Conservation (phyloP, 2,113 vertebrate species). For the Lophotis ruficrista region DNA sequence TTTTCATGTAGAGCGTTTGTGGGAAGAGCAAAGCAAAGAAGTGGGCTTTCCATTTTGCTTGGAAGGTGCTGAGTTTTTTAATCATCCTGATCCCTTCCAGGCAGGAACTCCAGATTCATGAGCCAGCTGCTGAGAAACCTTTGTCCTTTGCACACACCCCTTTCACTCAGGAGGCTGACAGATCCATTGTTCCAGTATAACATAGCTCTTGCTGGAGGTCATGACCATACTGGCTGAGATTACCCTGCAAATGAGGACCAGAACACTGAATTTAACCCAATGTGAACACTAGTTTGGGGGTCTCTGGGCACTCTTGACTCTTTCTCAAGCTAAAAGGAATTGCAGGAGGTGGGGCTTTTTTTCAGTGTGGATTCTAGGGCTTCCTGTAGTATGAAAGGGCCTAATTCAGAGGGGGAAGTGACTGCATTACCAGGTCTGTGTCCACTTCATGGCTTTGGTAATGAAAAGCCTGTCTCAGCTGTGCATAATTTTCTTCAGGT, state of each 20-base stretch:
- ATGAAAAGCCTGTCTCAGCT: background rate
- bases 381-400: conserved; percentile 29
- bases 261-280: conserved; percentile 58
- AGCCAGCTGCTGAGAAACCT: conserved; percentile 66
- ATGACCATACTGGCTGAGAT: conserved; percentile 61
- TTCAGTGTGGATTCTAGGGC: conserved; percentile 23
- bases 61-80: conserved; percentile 64
- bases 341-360: conserved; percentile 25
- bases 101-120: conserved; percentile 49
- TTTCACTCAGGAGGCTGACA: conserved; percentile 58
- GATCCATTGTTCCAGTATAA: conserved; percentile 57
- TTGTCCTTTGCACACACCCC: conserved; percentile 61
- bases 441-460: background rate
- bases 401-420: background rate
- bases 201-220: conserved; percentile 61
- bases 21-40: conserved; percentile 41
- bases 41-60: conserved; percentile 45
- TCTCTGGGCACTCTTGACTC: background rate
- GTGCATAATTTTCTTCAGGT: background rate
- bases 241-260: conserved; percentile 61
- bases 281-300: background rate
- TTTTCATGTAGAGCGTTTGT: conserved; percentile 20
- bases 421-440: background rate
- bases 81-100: conserved; percentile 63
- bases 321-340: conserved; percentile 39